Evolutionary conservation across 2,797 vertebrate genomes (phyloP).

Genomic region (Pogoniulus pusillus): DNA sequence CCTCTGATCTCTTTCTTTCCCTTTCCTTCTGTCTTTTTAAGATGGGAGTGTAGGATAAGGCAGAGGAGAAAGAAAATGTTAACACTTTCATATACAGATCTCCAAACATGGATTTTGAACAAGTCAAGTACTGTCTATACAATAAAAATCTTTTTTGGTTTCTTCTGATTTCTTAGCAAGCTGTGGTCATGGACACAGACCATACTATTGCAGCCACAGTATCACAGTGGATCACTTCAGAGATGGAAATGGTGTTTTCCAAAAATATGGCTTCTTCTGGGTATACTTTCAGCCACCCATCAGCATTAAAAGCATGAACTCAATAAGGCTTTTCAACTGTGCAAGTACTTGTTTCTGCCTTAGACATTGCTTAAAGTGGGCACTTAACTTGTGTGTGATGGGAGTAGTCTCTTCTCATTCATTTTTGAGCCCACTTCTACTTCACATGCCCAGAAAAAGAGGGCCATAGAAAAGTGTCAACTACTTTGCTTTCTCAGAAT

Average conservation of each 20-base stretch:
- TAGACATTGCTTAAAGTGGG: background rate
- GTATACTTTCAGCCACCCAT: background rate
- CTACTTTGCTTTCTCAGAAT: background rate
- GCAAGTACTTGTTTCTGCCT: conserved; percentile 1
- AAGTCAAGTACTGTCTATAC: background rate
- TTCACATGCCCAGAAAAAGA: background rate
- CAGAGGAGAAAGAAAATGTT: background rate
- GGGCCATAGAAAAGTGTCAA: background rate
- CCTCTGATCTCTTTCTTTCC: too few relatives aligned
- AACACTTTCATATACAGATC: background rate
- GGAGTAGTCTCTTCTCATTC: background rate
- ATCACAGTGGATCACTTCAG: background rate
- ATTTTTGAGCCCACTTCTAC: conserved; percentile 1
- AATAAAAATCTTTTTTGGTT: background rate
- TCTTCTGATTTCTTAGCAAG: background rate
- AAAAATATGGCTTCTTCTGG: background rate
- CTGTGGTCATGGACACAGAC: background rate
- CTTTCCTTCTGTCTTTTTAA: background rate
- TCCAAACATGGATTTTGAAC: background rate
- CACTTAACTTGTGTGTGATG: background rate
- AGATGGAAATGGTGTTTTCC: background rate
- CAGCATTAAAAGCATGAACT: background rate
- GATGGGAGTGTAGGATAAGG: accelerated
- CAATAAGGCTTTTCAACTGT: background rate
- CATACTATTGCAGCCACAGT: background rate